Conservation (phyloP, 1,140 invertebrate genomes). For the Papilio polytes region DNA sequence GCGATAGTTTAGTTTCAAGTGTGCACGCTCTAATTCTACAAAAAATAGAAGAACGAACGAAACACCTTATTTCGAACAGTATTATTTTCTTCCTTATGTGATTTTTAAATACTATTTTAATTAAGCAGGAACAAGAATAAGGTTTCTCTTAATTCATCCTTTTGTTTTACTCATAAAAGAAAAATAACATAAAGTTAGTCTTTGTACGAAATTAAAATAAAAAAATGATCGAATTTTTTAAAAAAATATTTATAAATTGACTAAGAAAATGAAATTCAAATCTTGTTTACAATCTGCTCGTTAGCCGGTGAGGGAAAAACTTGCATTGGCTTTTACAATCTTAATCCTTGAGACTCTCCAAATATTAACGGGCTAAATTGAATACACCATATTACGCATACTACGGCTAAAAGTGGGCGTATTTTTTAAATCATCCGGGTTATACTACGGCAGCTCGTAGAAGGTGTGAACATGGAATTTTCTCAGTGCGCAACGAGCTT, state of each 20-base stretch:
- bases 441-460: slow-evolving; percentile 59
- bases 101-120: too few relatives aligned
- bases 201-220: not conserved
- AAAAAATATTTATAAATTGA: slow-evolving; percentile 15
- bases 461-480: slow-evolving; percentile 46
- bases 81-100: not conserved
- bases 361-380: slow-evolving; percentile 33
- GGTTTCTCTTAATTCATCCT: too few relatives aligned
- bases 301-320: slow-evolving; percentile 43
- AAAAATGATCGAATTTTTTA: not conserved
- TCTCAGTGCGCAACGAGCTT: slow-evolving; percentile 49
- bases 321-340: slow-evolving; percentile 45
- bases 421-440: slow-evolving; percentile 46
- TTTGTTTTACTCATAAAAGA: not conserved
- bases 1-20: too few relatives aligned
- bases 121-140: too few relatives aligned
- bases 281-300: slow-evolving; percentile 43
- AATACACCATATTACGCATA: slow-evolving; percentile 18
- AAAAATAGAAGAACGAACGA: too few relatives aligned
- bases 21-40: too few relatives aligned
- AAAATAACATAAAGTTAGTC: not conserved
- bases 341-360: slow-evolving; percentile 36
- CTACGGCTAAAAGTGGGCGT: not conserved
- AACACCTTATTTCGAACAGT: not conserved
- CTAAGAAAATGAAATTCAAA: slow-evolving; percentile 37